Conservation (phyloP, 2,888 invertebrate species). For the Drosophila phalerata region DNA sequence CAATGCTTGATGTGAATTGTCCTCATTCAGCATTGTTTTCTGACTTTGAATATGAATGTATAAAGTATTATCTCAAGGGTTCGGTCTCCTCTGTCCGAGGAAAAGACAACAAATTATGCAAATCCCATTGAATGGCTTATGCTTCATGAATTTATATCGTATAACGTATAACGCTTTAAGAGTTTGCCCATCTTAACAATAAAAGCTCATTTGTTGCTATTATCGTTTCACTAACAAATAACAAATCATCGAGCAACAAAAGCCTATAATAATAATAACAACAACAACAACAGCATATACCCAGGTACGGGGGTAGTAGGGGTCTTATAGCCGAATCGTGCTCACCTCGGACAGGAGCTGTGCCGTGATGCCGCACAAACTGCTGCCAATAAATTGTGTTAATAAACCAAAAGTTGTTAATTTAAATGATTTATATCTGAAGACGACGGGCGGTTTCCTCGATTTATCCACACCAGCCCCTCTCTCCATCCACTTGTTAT, state of each 20-base stretch:
- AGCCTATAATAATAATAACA: conserved; percentile 20
- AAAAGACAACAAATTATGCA: conserved; percentile 69
- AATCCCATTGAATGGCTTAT: conserved; percentile 77
- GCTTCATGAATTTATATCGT: conserved; percentile 81
- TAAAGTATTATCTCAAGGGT: conserved; percentile 2
- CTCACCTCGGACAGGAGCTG: conserved; percentile 57
- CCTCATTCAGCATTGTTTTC: not conserved
- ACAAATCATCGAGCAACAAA: conserved; percentile 70
- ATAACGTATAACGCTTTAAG: conserved; percentile 67
- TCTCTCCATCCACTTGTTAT: conserved; percentile 43
- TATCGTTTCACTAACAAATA: conserved; percentile 81
- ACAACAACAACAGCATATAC: conserved; percentile 7
- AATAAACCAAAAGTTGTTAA: conserved; percentile 84
- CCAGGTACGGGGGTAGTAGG: not conserved
- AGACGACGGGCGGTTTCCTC: conserved; percentile 24
- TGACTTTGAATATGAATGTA: conserved; percentile 2
- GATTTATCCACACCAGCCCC: no score
- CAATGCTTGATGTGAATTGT: not conserved
- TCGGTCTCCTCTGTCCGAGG: conserved; percentile 1
- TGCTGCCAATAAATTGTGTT: conserved; percentile 84
- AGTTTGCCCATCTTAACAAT: conserved; percentile 69
- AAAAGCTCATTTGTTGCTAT: conserved; percentile 82
- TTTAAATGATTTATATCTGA: conserved; percentile 83
- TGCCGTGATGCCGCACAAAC: conserved; percentile 76
- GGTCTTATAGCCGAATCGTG: conserved; percentile 56